Conservation (phyloP, 2,797 vertebrate genomes). For the Sphenopsis melanotis region DNA sequence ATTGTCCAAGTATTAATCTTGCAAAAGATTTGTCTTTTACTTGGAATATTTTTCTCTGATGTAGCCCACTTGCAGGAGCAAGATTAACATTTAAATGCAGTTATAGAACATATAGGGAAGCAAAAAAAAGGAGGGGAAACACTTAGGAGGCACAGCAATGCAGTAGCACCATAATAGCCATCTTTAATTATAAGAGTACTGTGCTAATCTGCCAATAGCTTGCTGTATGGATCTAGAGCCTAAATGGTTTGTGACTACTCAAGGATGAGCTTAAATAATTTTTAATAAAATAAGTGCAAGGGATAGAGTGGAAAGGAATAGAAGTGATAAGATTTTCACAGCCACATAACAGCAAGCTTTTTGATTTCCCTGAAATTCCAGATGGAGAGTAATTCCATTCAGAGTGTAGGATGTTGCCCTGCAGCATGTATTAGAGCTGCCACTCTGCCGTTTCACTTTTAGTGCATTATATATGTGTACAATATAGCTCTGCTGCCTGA, state of each 20-base stretch:
- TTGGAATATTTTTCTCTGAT: background rate
- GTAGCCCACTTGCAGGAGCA: background rate
- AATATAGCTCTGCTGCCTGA: slow-evolving; percentile 26
- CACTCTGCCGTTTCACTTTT: slow-evolving; percentile 21
- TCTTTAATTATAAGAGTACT: background rate
- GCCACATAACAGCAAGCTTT: slow-evolving; percentile 42
- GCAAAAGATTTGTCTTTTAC: background rate
- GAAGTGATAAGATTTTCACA: slow-evolving; percentile 56
- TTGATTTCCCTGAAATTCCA: slow-evolving; percentile 69
- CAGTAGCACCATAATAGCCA: background rate
- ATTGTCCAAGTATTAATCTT: background rate
- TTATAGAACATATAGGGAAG: background rate
- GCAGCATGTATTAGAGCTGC: slow-evolving; percentile 57
- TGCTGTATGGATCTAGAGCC: background rate
- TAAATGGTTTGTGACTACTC: background rate
- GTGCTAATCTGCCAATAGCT: background rate
- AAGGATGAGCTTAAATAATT: slow-evolving; percentile 14
- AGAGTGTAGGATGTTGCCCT: slow-evolving; percentile 43
- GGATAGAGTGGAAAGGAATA: slow-evolving; percentile 25
- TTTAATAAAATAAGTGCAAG: slow-evolving; percentile 49
- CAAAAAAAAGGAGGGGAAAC: background rate
- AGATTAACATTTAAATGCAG: background rate
- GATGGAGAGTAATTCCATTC: slow-evolving; percentile 43
- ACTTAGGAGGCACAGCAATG: background rate
- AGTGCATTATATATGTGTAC: slow-evolving; percentile 46